Evolutionary conservation across 2,888 invertebrate species (phyloP).

Genomic region (Thelaira solivaga): DNA sequence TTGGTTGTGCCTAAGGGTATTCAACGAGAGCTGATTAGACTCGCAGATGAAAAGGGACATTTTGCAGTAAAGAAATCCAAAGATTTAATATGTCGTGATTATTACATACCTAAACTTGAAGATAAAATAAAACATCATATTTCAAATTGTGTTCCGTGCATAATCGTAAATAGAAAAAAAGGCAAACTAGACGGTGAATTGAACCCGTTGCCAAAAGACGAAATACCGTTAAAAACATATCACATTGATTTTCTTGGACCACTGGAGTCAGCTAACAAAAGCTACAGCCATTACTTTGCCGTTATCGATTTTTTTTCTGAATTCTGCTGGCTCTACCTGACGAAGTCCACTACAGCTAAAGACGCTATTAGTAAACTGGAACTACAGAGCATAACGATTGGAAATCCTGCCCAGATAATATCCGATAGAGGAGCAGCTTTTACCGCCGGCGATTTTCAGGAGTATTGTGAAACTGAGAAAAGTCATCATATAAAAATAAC

Average conservation of each 20-base stretch:
- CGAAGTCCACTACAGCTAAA: constrained; percentile 66
- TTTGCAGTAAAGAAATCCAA: constrained; percentile 50
- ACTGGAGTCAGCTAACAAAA: constrained; percentile 33
- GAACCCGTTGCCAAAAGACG: constrained; percentile 52
- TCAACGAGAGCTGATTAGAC: constrained; percentile 34
- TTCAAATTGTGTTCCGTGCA: neutral
- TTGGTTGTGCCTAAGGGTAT: constrained; percentile 38
- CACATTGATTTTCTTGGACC: constrained; percentile 47
- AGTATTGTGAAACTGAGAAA: constrained; percentile 69
- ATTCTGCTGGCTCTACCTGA: constrained; percentile 72
- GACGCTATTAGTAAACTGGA: constrained; percentile 69
- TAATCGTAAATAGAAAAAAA: constrained; percentile 6
- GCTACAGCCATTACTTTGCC: constrained; percentile 68
- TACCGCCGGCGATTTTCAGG: constrained; percentile 65
- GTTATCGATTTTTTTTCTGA: constrained; percentile 73
- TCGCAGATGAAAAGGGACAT: no score
- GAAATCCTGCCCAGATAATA: constrained; percentile 70
- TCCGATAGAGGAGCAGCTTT: constrained; percentile 71
- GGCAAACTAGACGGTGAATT: constrained; percentile 48
- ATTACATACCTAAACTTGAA: constrained; percentile 19
- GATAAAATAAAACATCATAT: neutral
- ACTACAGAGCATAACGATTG: constrained; percentile 70
- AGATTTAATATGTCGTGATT: constrained; percentile 34
- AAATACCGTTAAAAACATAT: constrained; percentile 36
- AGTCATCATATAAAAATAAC: constrained; percentile 64